These are phyloP conservation scores for Prenolepis imparis DNA, from an alignment of 2,888 invertebrate genomes.

Conservation along the genomic window DNA sequence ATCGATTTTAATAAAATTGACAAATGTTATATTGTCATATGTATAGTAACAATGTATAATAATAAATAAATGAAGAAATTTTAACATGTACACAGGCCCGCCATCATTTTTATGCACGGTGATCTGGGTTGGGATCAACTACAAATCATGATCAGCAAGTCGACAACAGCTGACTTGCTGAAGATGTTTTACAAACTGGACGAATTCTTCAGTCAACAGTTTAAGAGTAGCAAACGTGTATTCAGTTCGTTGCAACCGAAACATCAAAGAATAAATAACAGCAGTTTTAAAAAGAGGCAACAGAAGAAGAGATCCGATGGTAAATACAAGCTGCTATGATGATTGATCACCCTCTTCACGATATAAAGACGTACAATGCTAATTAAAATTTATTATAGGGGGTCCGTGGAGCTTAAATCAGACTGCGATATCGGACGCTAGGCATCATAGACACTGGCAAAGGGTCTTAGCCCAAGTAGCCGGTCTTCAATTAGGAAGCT, in stretches of 20 bases:
- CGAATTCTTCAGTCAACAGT: conserved; percentile 99
- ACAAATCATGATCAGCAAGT: conserved; percentile 98
- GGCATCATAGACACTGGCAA: conserved; percentile 98
- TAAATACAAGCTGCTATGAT: conserved; percentile 81
- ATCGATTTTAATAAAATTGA: background rate
- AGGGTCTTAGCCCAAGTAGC: conserved; percentile 93
- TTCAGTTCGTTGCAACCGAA: conserved; percentile 91
- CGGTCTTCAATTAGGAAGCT: conserved; percentile 92
- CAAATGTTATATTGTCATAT: background rate
- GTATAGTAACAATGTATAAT: background rate
- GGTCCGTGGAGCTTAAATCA: conserved; percentile 83
- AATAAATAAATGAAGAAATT: background rate
- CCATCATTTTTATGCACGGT: conserved; percentile 96
- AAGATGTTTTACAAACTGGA: conserved; percentile 99
- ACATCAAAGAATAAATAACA: conserved; percentile 82
- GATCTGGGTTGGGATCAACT: conserved; percentile 98
- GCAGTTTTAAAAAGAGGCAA: conserved; percentile 81
- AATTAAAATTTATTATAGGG: conserved; percentile 71
- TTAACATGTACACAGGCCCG: conserved; percentile 89
- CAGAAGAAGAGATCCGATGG: conserved; percentile 86
- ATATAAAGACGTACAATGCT: background rate
- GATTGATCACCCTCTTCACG: background rate
- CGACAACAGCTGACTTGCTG: conserved; percentile 97
- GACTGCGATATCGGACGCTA: conserved; percentile 88
- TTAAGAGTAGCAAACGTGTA: conserved; percentile 97